Evolutionary conservation across 2,888 invertebrate species (phyloP).

Genomic region (Pyrgus malvae): DNA sequence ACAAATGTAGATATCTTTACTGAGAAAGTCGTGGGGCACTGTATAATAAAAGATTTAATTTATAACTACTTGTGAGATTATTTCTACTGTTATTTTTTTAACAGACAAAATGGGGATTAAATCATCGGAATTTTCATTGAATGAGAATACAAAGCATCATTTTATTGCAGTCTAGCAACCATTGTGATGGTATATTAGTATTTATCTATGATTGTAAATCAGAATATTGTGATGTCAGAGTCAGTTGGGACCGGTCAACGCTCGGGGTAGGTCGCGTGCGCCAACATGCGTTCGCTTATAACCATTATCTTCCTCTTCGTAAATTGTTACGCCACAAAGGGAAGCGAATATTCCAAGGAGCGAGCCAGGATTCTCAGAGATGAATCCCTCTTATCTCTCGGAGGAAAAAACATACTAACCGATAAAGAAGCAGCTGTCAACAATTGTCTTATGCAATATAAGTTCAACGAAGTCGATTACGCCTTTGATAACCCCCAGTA

Average conservation of each 20-base stretch:
- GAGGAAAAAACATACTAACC: conserved; percentile 73
- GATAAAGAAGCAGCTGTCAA: conserved; percentile 78
- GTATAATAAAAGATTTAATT: too few relatives aligned
- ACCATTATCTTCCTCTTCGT: conserved; percentile 30
- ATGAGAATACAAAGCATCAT: too few relatives aligned
- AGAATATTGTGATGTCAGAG: neutral
- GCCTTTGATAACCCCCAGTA: conserved; percentile 78
- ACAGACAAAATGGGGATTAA: too few relatives aligned
- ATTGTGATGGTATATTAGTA: too few relatives aligned
- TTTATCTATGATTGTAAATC: neutral
- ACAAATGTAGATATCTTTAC: too few relatives aligned
- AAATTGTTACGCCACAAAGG: conserved; percentile 43
- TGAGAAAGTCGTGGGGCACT: too few relatives aligned
- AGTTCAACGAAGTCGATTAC: conserved; percentile 76
- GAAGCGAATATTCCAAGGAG: conserved; percentile 45
- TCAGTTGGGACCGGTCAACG: conserved; percentile 5
- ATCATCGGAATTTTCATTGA: too few relatives aligned
- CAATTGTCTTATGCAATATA: conserved; percentile 81
- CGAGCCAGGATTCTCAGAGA: conserved; percentile 69
- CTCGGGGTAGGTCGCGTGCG: conserved; percentile 6
- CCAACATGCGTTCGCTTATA: conserved; percentile 35
- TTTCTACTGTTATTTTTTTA: too few relatives aligned
- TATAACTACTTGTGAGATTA: too few relatives aligned
- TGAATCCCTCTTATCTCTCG: conserved; percentile 73
- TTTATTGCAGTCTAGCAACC: too few relatives aligned